Percentiles rank a stretch among this genome's conserved stretches.
These are phyloP conservation scores for Ennomos fuscantarius DNA, from an alignment of 2,888 invertebrate genomes.

Conservation along the genomic window DNA sequence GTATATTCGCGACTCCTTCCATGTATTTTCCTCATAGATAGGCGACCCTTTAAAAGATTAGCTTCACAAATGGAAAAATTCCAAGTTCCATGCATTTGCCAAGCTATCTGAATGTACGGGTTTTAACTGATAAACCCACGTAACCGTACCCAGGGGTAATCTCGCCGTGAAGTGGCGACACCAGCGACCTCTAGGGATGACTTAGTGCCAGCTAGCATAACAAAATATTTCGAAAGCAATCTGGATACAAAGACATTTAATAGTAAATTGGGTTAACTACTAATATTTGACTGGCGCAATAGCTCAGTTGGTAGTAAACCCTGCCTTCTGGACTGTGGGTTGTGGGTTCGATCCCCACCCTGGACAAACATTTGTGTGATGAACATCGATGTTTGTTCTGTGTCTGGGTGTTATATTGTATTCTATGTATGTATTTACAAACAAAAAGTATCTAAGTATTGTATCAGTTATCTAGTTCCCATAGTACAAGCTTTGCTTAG, in stretches of 20 bases:
- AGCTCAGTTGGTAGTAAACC: too few relatives aligned
- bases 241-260: constrained; percentile 12
- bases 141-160: constrained; percentile 58
- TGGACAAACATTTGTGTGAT: too few relatives aligned
- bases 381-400: too few relatives aligned
- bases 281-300: too few relatives aligned
- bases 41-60: constrained; percentile 35
- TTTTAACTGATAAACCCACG: constrained; percentile 53
- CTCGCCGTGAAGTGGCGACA: constrained; percentile 49
- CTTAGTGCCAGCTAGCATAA: constrained; percentile 42
- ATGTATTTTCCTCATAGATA: constrained; percentile 41
- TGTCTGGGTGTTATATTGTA: too few relatives aligned
- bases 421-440: too few relatives aligned
- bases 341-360: too few relatives aligned
- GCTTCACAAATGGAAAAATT: constrained; percentile 39
- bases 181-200: constrained; percentile 43
- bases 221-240: constrained; percentile 38
- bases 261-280: constrained; percentile 6
- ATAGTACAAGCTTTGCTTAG: too few relatives aligned
- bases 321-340: too few relatives aligned
- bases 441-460: too few relatives aligned
- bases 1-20: constrained; percentile 30
- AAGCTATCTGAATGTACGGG: constrained; percentile 45
- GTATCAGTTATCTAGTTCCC: too few relatives aligned
- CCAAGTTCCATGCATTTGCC: constrained; percentile 40